phyloP scores from a whole-genome alignment of 2,797 vertebrate genomes.

The Eidolon dupreanum region DNA sequence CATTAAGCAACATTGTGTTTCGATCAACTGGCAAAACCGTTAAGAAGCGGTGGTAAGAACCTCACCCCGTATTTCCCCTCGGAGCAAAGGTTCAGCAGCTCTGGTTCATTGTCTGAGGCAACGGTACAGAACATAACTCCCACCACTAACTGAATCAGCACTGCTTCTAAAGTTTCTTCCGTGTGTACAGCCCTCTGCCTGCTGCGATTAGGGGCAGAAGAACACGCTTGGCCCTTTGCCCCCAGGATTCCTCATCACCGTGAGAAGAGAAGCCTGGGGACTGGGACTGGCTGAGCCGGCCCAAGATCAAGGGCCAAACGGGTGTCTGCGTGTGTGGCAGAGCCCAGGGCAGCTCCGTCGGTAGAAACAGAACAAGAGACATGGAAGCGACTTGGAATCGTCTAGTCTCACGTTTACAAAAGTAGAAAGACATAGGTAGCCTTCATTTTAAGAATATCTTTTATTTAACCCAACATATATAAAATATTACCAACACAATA shows the following conservation, averaged over 20 bases:
- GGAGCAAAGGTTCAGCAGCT: background rate
- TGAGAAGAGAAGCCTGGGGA: background rate
- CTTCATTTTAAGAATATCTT: background rate
- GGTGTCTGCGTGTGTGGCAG: background rate
- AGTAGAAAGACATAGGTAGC: background rate
- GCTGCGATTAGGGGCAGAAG: background rate
- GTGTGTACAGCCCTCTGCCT: background rate
- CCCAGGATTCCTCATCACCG: too few relatives aligned
- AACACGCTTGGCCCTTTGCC: background rate
- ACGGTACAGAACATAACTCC: background rate
- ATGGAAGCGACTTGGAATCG: rapidly evolving
- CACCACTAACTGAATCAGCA: background rate
- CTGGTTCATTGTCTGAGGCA: background rate
- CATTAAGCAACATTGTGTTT: background rate
- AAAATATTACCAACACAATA: background rate
- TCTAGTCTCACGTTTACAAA: background rate
- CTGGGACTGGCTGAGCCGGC: background rate
- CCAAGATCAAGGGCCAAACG: background rate
- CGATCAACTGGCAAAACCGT: background rate
- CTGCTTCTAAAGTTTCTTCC: background rate
- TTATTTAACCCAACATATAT: background rate
- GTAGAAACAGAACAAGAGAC: background rate
- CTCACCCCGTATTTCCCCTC: background rate
- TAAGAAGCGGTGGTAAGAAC: background rate
- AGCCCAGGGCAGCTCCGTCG: rapidly evolving